Evolutionary conservation across 2,888 invertebrate genomes (phyloP), one percentile per base, ranked within the genome.

Genomic region (Noctua comes): DNA sequence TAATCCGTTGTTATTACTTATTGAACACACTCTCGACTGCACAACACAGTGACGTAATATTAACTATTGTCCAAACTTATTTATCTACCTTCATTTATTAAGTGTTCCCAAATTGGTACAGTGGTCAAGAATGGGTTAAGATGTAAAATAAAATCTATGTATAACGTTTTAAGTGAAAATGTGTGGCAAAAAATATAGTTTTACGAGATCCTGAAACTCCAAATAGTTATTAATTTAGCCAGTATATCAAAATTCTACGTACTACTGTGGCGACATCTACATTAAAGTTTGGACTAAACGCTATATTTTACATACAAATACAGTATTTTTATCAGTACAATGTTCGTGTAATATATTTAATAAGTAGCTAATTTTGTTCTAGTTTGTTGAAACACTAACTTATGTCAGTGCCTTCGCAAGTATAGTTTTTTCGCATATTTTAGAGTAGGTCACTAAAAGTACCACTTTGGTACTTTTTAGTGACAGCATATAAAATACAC

Each of bases 361-460:
- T 82, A 82, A 71, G 57, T 79, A 83, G 64, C 71, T 51, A 13
- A 59, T 73, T 76, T 59, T 64, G 46, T 80, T 75, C 8, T 71
- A 80, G 71, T 83, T 80, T 80, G 71, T 86, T 83, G 76, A 80
- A 89, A 88, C 84, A 84, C 72, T 68, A 79, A 80, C 68, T 79
- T 83, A 84, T 83, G 73, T 80, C 77, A 86, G 88, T 90, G 90
- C 90, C 90, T 88, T 88, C 79, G 80, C 80, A 76, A 83, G 68
- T 48, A 75, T 83, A 76, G 72, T 82, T 79, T 85, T 46, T 71
- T 83, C 81, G 76, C 77, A 78, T 77, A 62, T 84, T 36, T 54
- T 76, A 66, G 69, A 73, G 46, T 77, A 84, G 68, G 48, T n/a
- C 54, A 66, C 43, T 51, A 31, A 7, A 64, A 83, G 80, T 74